phyloP scores from a whole-genome alignment of 2,113 vertebrate genomes.

The Platichthys flesus region DNA sequence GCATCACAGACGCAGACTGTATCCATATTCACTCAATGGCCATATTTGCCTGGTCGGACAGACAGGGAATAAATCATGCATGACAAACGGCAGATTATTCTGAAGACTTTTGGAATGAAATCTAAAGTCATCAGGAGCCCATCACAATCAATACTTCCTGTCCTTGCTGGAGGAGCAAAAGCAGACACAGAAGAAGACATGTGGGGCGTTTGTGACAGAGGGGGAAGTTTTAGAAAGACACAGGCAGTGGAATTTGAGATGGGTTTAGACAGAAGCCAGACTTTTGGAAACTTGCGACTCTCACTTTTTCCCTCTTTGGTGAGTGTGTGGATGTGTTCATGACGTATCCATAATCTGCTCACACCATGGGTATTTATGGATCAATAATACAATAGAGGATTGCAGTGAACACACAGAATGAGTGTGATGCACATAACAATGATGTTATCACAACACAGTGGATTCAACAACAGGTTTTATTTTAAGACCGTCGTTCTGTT shows the following conservation, averaged over 20 bases:
- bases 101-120: conserved; percentile 26
- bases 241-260: conserved; percentile 2
- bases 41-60: not conserved
- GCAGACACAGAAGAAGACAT: conserved; percentile 21
- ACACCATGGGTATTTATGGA: not conserved
- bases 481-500: not conserved
- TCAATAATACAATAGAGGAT: not conserved
- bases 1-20: not conserved
- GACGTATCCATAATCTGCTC: conserved; percentile 7
- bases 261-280: no score
- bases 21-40: conserved; percentile 14
- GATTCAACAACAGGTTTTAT: not conserved
- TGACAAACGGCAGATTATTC: conserved; percentile 35
- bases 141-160: conserved; percentile 48
- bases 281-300: no score
- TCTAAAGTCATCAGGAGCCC: not conserved
- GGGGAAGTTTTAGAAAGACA: conserved; percentile 18
- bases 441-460: not conserved
- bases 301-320: not conserved
- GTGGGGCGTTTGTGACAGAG: not conserved
- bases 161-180: conserved; percentile 29
- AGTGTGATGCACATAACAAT: not conserved
- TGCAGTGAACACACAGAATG: not conserved
- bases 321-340: not conserved
- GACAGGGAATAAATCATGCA: conserved; percentile 50